A percentile compares a stretch with the other conserved stretches of the same genome.
Conservation (phyloP, 2,113 vertebrate species). For the Lampris megalopsis region DNA sequence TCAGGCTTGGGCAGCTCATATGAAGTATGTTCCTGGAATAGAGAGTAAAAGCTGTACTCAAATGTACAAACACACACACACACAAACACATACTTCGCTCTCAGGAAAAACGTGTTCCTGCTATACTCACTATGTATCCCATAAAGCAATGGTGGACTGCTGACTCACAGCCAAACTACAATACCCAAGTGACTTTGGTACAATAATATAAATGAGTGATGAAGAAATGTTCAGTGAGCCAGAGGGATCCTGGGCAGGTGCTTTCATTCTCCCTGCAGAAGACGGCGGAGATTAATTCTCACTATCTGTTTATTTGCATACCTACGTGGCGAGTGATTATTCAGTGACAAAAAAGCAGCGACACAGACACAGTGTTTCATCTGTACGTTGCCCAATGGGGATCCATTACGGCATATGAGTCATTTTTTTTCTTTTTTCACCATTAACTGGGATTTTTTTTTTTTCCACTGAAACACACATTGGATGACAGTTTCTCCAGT, state of each 20-base stretch:
- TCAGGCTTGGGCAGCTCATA: conserved; percentile 58
- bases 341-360: conserved; percentile 38
- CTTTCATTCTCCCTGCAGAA: conserved; percentile 37
- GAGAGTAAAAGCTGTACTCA: conserved; percentile 19
- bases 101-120: conserved; percentile 26
- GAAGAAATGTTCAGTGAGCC: conserved; percentile 35
- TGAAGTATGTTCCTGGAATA: conserved; percentile 61
- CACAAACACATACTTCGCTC: conserved; percentile 11
- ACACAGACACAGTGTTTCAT: conserved; percentile 37
- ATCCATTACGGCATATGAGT: conserved; percentile 13
- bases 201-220: conserved; percentile 40
- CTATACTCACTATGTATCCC: conserved; percentile 43
- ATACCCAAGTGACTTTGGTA: conserved; percentile 19
- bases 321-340: conserved; percentile 31
- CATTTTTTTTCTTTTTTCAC: conserved; percentile 14
- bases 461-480: conserved; percentile 25
- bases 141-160: conserved; percentile 41
- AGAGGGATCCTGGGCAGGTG: conserved; percentile 40
- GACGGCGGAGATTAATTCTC: conserved; percentile 48
- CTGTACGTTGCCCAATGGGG: conserved; percentile 7
- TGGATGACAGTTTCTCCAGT: conserved; percentile 12
- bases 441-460: conserved; percentile 15
- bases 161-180: conserved; percentile 46
- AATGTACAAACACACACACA: conserved; percentile 20
- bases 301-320: conserved; percentile 50